Base-by-base conservation (phyloP, 2,113 vertebrate genomes). In the Crotalus viridis region DNA sequence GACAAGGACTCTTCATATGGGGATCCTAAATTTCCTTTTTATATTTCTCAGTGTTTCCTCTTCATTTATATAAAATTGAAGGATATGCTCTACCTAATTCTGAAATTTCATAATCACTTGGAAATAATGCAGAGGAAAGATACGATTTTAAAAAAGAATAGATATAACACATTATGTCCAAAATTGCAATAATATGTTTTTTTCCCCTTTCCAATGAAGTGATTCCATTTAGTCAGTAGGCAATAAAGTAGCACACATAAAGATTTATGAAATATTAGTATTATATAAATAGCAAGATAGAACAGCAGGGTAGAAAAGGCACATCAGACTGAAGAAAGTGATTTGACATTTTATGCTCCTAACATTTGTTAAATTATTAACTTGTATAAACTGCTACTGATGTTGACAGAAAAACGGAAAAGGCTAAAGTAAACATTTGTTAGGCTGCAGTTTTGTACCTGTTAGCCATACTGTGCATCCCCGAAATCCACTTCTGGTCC, bases 401-500 rank as follows among this genome's bases (percentile, higher is more conserved):
- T 24, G 1, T 89, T 2, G 26, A 91, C 48, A 69, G 19, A n/a
- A 22, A 33, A 9, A 48, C 10, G n/a, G 21, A 43, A 33, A 52
- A 52, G 22, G 69, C 33, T 33, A 55, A 92, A 92, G 8, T 21
- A 24, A 89, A 26, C 54, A 43, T 64, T 2, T 21, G 4, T 13
- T 19, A 12, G 33, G 33, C 22, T 57, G 51, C 10, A 52, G 51
- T 51, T 94, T 10, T 7, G 0, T 98, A 99, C 99, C 99, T 97
- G 98, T 99, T 85, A 99, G 97, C 99, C 99, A 99, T 46, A 99
- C 99, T 0, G 99, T 99, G 95, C 99, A 99, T 54, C 99, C 99
- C 64, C 99, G 98, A 97, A 99, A 99, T 10, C 99, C 99, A 92
- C 99, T 98, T 98, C 99, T 98, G 85, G 99, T 99, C 74, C 99